These are phyloP conservation scores for Leucophora obtusa DNA, from an alignment of 2,888 invertebrate genomes.

Conservation along the genomic window DNA sequence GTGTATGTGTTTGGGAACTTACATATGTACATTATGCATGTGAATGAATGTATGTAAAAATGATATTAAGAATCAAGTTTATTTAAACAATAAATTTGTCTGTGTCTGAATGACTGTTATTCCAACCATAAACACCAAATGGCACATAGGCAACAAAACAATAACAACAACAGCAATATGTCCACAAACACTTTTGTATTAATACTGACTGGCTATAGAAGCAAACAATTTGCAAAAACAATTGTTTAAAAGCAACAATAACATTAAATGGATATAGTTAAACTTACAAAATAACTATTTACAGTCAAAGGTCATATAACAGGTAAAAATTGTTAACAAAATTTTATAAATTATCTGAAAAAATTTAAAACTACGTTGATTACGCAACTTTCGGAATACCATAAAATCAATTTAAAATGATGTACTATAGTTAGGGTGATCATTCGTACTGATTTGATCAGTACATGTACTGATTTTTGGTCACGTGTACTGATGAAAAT, in stretches of 20 bases:
- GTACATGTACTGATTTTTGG: no score
- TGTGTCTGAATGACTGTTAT: constrained; percentile 62
- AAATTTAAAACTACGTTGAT: no score
- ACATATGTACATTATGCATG: no score
- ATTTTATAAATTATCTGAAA: no score
- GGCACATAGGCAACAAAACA: constrained; percentile 58
- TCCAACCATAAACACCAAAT: constrained; percentile 67
- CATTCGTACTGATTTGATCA: no score
- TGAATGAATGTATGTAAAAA: constrained; percentile 1
- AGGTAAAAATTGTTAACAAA: no score
- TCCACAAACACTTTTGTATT: constrained; percentile 35
- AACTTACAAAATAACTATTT: background rate
- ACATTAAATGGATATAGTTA: constrained; percentile 31
- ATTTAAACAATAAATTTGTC: constrained; percentile 69
- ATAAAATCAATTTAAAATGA: no score
- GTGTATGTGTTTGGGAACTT: no score
- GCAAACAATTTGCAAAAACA: constrained; percentile 52
- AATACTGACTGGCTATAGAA: constrained; percentile 12
- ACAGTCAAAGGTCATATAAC: background rate
- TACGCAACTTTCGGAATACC: no score
- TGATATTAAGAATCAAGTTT: constrained; percentile 63
- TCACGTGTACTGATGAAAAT: no score
- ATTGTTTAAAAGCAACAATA: constrained; percentile 50
- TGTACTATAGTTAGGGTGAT: no score
- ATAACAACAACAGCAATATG: constrained; percentile 20